Base-by-base conservation (phyloP, 64 coral and sea anemone genomes). In the Catalaphyllia jardinei region DNA sequence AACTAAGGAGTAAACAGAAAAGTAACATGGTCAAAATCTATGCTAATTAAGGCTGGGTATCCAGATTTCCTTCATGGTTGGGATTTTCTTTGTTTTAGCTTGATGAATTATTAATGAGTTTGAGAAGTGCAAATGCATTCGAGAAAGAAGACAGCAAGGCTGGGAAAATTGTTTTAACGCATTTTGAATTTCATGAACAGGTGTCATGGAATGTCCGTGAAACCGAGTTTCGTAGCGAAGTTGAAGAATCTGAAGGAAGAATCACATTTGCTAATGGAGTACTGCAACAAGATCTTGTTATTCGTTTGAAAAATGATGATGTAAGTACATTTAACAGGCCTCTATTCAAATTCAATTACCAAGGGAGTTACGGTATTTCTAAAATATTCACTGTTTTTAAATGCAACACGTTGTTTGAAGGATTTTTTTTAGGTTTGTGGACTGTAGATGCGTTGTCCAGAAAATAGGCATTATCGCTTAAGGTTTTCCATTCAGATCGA, bases 251-350 rank as follows among this genome's bases (percentile, higher is more conserved):
- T 72, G 74, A 96, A 71, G 95, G 95, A n/a, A 87, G 52, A 76
- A 79, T 93, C 17, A 88, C 71, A 28, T 91, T 96, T 79, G 54
- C 60, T 0, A n/a, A 82, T 27, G 91, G 92, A 20, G 95, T 91
- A 35, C 19, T 10, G 5, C 61, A 87, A 69, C 30, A 31, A 80
- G 83, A 86, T 75, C 55, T 92, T 60, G 62, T 72, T 4, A 87
- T 92, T 35, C 60, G 74, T 20, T 33, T 92, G 31, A 52, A 25
- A 24, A 51, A 87, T 20, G 90, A 92, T 55, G 67, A 52, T 19
- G 90, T 92, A 69, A 92, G 90, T 92, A 4, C 20, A 16, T 64
- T 63, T 14, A 33, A 59, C 31, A 6, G 13, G 31, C 16, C 25
- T 83, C 4, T 5, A 46, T 4, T 46, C 42, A 62, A 42, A 9